Evolutionary conservation across 2,888 invertebrate species (phyloP).

Genomic region (Himalopsyche kuldschensis): DNA sequence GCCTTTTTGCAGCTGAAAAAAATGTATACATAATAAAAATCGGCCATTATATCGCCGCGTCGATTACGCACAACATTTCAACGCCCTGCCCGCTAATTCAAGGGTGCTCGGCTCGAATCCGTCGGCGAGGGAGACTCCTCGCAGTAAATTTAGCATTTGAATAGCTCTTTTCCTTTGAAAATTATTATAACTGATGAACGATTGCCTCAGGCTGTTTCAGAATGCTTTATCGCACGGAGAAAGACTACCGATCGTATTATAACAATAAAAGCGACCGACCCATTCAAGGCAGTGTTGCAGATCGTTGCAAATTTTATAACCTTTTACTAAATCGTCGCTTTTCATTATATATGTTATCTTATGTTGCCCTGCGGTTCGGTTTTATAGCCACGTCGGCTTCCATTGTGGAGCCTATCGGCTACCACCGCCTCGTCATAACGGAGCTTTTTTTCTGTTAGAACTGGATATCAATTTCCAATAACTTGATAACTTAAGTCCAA

Average conservation of each 20-base stretch:
- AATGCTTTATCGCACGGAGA: neutral
- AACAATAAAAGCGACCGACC: neutral
- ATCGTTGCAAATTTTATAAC: neutral
- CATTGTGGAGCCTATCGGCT: too few relatives aligned
- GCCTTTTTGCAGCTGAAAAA: neutral
- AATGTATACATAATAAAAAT: neutral
- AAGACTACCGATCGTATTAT: neutral
- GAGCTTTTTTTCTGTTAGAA: too few relatives aligned
- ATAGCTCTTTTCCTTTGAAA: neutral
- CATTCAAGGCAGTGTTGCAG: neutral
- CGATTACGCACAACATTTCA: neutral
- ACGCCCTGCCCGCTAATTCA: neutral
- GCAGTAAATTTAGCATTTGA: neutral
- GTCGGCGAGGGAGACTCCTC: neutral
- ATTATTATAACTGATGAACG: neutral
- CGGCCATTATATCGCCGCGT: neutral
- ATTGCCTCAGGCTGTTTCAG: neutral
- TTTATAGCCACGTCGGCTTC: too few relatives aligned
- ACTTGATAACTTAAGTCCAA: too few relatives aligned
- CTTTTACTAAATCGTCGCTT: too few relatives aligned
- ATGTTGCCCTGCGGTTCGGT: too few relatives aligned
- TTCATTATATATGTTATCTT: too few relatives aligned
- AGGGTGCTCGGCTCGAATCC: neutral
- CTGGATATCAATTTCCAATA: too few relatives aligned
- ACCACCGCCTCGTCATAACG: too few relatives aligned